Evolutionary conservation across 1,140 invertebrate genomes (phyloP).

Genomic region (Pogonomyrmex californicus): DNA sequence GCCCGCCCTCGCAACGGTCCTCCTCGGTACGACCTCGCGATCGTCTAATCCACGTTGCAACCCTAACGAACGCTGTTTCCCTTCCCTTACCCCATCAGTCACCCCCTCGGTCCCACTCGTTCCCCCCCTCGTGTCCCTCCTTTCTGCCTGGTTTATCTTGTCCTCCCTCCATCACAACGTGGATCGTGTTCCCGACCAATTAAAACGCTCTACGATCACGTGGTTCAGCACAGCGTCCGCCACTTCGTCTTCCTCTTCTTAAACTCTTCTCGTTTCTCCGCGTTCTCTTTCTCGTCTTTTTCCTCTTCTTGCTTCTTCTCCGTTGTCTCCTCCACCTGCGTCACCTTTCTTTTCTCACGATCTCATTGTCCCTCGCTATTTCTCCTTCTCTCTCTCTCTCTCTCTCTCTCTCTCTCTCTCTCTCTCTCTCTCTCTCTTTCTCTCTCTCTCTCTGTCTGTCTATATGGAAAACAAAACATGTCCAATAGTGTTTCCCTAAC

Average conservation of each 20-base stretch:
- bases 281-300: constrained; percentile 31
- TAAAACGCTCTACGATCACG: constrained; percentile 85
- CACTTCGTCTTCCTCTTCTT: constrained; percentile 67
- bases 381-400: background rate
- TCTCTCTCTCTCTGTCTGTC: background rate
- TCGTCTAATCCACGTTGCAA: constrained; percentile 82
- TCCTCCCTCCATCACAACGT: constrained; percentile 68
- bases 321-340: constrained; percentile 31
- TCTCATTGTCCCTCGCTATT: constrained; percentile 39
- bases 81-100: constrained; percentile 60
- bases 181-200: constrained; percentile 82
- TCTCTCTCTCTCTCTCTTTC: background rate
- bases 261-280: constrained; percentile 29
- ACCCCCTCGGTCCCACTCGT: constrained; percentile 69
- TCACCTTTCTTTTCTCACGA: constrained; percentile 41
- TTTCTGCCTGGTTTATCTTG: constrained; percentile 54
- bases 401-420: background rate
- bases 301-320: constrained; percentile 11
- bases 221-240: constrained; percentile 72
- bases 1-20: constrained; percentile 82
- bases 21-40: constrained; percentile 76
- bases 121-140: constrained; percentile 48
- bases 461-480: constrained; percentile 30
- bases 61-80: constrained; percentile 78
- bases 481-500: background rate